These are phyloP conservation scores for Panagrolaimus sp. DNA, from an alignment of 1,140 invertebrate genomes.

Conservation along the genomic window DNA sequence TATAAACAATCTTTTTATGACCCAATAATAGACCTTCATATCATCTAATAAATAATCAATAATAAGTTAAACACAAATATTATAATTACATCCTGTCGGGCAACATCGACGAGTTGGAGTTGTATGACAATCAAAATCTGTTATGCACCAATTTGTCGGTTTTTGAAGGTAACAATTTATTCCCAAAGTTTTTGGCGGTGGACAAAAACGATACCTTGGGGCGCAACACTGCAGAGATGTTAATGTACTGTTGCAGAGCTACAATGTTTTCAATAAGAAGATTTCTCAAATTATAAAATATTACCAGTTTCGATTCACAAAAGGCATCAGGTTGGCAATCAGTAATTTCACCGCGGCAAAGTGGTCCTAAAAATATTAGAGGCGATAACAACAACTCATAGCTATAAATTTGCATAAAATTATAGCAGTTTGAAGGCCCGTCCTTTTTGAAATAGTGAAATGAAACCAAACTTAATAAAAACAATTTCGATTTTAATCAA, in stretches of 20 bases:
- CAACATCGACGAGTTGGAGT: constrained; percentile 17
- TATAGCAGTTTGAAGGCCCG: too few species aligned
- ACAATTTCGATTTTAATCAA: too few species aligned
- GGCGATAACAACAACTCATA: too few species aligned
- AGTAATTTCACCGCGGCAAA: neutral
- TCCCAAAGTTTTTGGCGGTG: neutral
- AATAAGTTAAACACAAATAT: constrained; percentile 26
- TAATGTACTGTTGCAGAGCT: neutral
- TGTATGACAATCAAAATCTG: constrained; percentile 22
- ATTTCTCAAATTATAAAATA: neutral
- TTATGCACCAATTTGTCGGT: constrained; percentile 12
- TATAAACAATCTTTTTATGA: too few species aligned
- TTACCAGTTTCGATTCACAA: neutral
- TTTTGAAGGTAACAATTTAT: neutral
- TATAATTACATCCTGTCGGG: constrained; percentile 25
- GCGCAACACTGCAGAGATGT: neutral
- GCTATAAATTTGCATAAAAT: too few species aligned
- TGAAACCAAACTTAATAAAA: too few species aligned
- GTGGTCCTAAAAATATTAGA: neutral
- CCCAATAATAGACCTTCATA: too few species aligned
- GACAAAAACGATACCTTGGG: neutral
- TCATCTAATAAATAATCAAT: too few species aligned
- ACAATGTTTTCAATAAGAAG: neutral
- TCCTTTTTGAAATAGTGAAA: too few species aligned
- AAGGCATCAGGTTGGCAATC: neutral